Base-by-base conservation (phyloP, 1,140 invertebrate genomes). In the Pantala flavescens region DNA sequence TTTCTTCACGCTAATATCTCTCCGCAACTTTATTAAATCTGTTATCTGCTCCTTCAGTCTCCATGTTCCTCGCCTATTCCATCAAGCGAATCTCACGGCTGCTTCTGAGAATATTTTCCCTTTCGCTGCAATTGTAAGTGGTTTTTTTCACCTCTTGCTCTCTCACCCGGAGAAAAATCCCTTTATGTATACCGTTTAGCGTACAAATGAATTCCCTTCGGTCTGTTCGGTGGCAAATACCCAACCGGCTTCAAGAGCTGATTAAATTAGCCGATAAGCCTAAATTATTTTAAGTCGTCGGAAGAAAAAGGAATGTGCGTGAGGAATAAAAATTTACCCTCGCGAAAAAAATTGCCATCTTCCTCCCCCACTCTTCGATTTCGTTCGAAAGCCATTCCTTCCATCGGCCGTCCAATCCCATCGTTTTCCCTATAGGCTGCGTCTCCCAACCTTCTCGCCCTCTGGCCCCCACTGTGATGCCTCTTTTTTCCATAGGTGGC, bases 241-340 rank as follows among this genome's bases (percentile, higher is more conserved):
- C 16, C 49, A 63, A 63, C 49, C 49, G 49, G 49, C 49, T 63
- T 63, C 16, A 63, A 21, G 28, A 36, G 49, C n/a, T 63, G 49
- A 63, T 63, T 63, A 63, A 63, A 63, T 63, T 63, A 21, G 49
- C 49, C 49, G 49, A 63, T 63, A 63, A 63, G 49, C 49, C n/a
- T 16, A 63, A 16, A 63, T 63, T 63, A 63, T 63, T 63, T 63
- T 63, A 63, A 21, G 49, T 21, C 14, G 49, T 21, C n/a, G 49
- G 49, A 16, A 19, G n/a, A 63, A 63, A 63, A 63, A 63, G 14
- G n/a, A 63, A 36, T 36, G 28, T 36, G 49, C n/a, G 49, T 16
- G 49, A 63, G 49, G 49, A 16, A 63, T 63, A 21, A 63, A 63
- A 63, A 63, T 63, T 16, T 63, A 63, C 49, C n/a, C n/a, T 9